A percentile compares a stretch with the other conserved stretches of the same genome.
Conservation (phyloP, 2,797 vertebrate species). For the Potorous gilbertii region DNA sequence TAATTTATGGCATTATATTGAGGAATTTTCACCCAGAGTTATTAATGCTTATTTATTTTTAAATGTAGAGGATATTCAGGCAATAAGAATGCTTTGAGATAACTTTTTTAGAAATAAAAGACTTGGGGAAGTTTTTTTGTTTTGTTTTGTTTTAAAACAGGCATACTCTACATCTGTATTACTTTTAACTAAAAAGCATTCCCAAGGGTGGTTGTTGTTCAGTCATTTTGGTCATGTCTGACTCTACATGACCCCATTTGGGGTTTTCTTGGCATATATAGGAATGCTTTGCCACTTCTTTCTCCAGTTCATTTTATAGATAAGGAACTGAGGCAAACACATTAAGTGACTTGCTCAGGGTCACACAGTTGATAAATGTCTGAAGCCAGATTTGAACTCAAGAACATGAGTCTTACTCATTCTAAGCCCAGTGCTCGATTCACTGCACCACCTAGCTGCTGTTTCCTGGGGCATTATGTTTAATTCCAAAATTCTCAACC, state of each 20-base stretch:
- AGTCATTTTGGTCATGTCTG: not conserved
- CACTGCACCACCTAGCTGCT: no score
- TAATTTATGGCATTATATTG: not conserved
- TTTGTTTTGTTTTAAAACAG: not conserved
- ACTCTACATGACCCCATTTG: not conserved
- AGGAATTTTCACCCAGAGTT: not conserved
- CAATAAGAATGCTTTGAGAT: not conserved
- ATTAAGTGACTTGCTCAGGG: no score
- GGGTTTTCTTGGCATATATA: not conserved
- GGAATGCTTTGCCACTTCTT: not conserved
- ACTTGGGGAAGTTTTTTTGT: not conserved
- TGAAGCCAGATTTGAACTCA: not conserved
- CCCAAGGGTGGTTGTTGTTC: not conserved
- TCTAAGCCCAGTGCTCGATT: no score
- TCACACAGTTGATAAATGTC: not conserved
- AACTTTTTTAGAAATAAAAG: not conserved
- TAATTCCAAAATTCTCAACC: not conserved
- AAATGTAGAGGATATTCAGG: not conserved
- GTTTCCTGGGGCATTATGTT: no score
- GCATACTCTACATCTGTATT: not conserved
- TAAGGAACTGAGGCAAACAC: not conserved
- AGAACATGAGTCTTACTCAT: not conserved
- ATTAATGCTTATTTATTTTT: not conserved
- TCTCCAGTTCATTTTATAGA: not conserved
- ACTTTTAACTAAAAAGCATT: not conserved